These are phyloP conservation scores for Tragelaphus buxtoni DNA, from an alignment of 2,113 vertebrate species.

Conservation along the genomic window DNA sequence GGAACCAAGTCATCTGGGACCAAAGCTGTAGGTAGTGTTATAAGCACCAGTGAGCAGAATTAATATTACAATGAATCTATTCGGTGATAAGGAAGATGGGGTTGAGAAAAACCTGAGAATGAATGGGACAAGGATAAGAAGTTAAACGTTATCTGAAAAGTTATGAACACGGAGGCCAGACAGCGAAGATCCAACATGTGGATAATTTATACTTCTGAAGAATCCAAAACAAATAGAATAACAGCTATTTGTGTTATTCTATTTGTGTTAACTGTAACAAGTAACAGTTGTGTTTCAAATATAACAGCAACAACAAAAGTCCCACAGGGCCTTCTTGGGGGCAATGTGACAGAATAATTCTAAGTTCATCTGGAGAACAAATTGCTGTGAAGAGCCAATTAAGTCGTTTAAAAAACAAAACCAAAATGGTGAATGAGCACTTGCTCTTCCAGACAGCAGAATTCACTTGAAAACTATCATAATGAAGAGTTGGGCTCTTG, in stretches of 20 bases:
- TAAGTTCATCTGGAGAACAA: slow-evolving; percentile 45
- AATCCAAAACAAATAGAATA: neutral
- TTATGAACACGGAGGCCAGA: neutral
- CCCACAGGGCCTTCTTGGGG: neutral
- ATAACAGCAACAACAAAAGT: neutral
- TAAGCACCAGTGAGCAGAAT: neutral
- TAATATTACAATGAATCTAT: neutral
- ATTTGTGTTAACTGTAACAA: no score
- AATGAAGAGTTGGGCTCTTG: neutral
- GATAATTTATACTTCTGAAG: neutral
- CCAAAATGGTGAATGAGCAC: neutral
- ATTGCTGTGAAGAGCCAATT: neutral
- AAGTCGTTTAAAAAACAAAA: neutral
- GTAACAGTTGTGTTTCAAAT: neutral
- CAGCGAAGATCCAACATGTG: neutral
- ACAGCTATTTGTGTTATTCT: no score
- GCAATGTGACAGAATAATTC: neutral
- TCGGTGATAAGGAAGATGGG: neutral
- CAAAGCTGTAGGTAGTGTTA: neutral
- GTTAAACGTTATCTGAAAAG: neutral
- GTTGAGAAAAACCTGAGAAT: neutral
- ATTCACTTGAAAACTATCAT: neutral
- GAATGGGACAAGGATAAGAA: neutral
- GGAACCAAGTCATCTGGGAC: neutral
- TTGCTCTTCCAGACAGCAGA: neutral